phyloP scores from a whole-genome alignment of 2,797 vertebrate species.

The Cephalopachus bancanus region DNA sequence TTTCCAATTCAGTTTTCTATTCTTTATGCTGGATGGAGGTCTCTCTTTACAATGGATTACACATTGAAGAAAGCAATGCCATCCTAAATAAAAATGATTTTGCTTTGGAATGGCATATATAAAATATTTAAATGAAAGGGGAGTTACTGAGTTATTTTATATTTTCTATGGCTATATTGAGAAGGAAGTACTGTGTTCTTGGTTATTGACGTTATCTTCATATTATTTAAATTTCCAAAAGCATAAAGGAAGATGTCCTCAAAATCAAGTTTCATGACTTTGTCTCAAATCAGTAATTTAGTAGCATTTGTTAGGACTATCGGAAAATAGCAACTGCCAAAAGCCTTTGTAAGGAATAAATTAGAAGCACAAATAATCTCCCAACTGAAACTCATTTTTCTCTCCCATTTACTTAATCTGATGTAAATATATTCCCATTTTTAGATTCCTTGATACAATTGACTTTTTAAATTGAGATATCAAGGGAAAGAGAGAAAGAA shows the following conservation, averaged over 20 bases:
- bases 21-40: slow-evolving; percentile 57
- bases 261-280: background rate
- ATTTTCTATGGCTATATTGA: slow-evolving; percentile 75
- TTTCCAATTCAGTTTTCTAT: slow-evolving; percentile 73
- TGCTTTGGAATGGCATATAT: slow-evolving; percentile 76
- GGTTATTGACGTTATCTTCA: slow-evolving; percentile 65
- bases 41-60: slow-evolving; percentile 78
- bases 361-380: background rate
- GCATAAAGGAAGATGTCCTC: background rate
- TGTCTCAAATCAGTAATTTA: background rate
- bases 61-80: slow-evolving; percentile 62
- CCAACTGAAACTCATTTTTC: background rate
- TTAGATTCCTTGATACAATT: background rate
- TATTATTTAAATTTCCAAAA: slow-evolving; percentile 76
- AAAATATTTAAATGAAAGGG: slow-evolving; percentile 82
- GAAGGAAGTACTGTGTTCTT: background rate
- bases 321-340: background rate
- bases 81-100: slow-evolving; percentile 46
- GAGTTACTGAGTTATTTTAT: slow-evolving; percentile 77
- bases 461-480: background rate
- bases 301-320: background rate
- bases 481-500: background rate
- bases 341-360: background rate
- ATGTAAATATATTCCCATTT: slow-evolving; percentile 52
- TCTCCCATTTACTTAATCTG: background rate